Evolutionary conservation across 2,113 vertebrate genomes (phyloP).

Genomic region (Synodontis membranacea): DNA sequence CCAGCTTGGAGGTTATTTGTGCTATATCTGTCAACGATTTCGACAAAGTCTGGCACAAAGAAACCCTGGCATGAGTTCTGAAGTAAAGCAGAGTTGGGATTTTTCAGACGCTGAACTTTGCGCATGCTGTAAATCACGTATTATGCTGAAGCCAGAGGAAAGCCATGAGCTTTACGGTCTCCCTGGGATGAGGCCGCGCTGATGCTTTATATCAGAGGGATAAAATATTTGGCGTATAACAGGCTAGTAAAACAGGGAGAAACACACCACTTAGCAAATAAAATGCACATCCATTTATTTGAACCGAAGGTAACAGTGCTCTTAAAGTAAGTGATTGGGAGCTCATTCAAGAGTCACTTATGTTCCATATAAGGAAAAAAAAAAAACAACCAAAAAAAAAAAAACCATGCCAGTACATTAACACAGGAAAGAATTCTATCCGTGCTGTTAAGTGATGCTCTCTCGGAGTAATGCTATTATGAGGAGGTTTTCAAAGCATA

Average conservation of each 20-base stretch:
- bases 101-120: constrained; percentile 40
- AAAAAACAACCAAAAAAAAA: too few relatives aligned
- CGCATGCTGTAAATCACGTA: constrained; percentile 49
- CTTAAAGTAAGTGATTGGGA: constrained; percentile 62
- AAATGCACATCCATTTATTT: constrained; percentile 59
- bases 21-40: constrained; percentile 31
- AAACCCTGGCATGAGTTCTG: constrained; percentile 26
- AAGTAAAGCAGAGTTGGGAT: constrained; percentile 18
- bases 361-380: constrained; percentile 55
- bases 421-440: constrained; percentile 59
- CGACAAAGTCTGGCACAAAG: constrained; percentile 15
- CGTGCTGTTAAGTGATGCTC: constrained; percentile 54
- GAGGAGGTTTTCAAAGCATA: constrained; percentile 37
- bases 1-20: constrained; percentile 27
- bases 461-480: constrained; percentile 45
- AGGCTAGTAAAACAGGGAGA: constrained; percentile 59
- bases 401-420: constrained; percentile 66
- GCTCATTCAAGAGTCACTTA: constrained; percentile 46
- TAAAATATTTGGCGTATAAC: constrained; percentile 60
- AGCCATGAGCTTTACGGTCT: constrained; percentile 50
- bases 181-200: constrained; percentile 47
- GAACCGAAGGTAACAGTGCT: constrained; percentile 59
- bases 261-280: constrained; percentile 62
- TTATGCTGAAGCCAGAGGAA: constrained; percentile 53
- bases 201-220: constrained; percentile 60